Conservation (phyloP, 2,797 vertebrate species). For the Anolis apletophallus region DNA sequence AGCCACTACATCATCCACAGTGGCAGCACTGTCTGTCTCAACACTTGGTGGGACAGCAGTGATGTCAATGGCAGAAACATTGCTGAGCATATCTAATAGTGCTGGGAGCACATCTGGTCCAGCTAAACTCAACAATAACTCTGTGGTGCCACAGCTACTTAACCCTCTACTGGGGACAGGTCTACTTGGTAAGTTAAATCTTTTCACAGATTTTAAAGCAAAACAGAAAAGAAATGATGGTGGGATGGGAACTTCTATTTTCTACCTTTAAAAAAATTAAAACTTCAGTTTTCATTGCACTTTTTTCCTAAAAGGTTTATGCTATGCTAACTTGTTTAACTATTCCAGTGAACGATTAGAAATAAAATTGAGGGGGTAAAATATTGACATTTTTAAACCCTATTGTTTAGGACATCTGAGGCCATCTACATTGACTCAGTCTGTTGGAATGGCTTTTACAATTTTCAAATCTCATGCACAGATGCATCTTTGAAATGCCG, state of each 20-base stretch:
- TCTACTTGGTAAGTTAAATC: conserved; percentile 81
- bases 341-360: conserved; percentile 58
- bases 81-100: conserved; percentile 81
- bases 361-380: conserved; percentile 39
- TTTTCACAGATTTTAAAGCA: conserved; percentile 73
- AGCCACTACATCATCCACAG: conserved; percentile 89
- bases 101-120: conserved; percentile 80
- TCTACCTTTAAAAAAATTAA: conserved; percentile 61
- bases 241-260: conserved; percentile 66
- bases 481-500: conserved; percentile 57
- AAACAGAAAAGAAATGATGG: conserved; percentile 33
- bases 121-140: conserved; percentile 84
- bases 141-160: conserved; percentile 90
- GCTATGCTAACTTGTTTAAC: conserved; percentile 68
- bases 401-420: conserved; percentile 65
- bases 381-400: conserved; percentile 45
- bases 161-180: conserved; percentile 85
- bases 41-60: conserved; percentile 87
- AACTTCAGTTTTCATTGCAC: conserved; percentile 64
- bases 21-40: conserved; percentile 87
- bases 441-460: conserved; percentile 44
- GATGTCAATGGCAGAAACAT: conserved; percentile 84
- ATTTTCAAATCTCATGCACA: conserved; percentile 53
- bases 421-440: conserved; percentile 63
- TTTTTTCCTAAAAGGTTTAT: conserved; percentile 66